phyloP scores from a whole-genome alignment of 1,140 invertebrate species.

The Meloidogyne floridensis region DNA sequence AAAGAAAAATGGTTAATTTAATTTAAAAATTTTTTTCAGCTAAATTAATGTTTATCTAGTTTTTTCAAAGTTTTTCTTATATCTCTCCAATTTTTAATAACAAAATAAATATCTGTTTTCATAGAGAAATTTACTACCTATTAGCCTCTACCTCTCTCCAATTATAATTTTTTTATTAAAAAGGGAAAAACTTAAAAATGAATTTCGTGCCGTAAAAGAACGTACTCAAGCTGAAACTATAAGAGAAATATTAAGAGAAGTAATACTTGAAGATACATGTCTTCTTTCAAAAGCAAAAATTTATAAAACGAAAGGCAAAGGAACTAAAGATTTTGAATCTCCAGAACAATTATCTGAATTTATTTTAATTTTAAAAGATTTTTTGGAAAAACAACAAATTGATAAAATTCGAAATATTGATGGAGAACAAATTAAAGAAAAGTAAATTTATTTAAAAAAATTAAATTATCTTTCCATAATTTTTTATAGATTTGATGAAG shows the following conservation, averaged over 20 bases:
- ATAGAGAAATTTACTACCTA: no score
- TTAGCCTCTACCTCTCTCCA: no score
- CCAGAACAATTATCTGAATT: neutral
- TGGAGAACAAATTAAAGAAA: conserved; percentile 16
- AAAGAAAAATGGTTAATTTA: conserved; percentile 15
- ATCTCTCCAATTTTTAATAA: neutral
- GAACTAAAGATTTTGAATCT: neutral
- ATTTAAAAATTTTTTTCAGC: no score
- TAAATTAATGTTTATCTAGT: no score
- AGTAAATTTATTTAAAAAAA: neutral
- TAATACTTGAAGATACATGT: conserved; percentile 23
- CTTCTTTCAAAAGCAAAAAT: conserved; percentile 11
- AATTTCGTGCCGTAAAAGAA: conserved; percentile 11
- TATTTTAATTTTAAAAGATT: conserved; percentile 15
- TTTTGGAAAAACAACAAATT: conserved; percentile 7
- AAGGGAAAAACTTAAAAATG: conserved; percentile 11
- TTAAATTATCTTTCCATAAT: neutral
- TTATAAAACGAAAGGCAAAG: neutral
- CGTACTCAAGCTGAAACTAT: conserved; percentile 7
- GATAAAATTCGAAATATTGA: conserved; percentile 19
- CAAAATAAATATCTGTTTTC: neutral
- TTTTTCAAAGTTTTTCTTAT: no score
- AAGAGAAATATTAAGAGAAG: conserved; percentile 21
- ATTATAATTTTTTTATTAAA: neutral
- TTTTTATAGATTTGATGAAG: conserved; percentile 11